These are phyloP conservation scores for Scolopax rusticola DNA, from an alignment of 2,797 vertebrate genomes.

Conservation along the genomic window DNA sequence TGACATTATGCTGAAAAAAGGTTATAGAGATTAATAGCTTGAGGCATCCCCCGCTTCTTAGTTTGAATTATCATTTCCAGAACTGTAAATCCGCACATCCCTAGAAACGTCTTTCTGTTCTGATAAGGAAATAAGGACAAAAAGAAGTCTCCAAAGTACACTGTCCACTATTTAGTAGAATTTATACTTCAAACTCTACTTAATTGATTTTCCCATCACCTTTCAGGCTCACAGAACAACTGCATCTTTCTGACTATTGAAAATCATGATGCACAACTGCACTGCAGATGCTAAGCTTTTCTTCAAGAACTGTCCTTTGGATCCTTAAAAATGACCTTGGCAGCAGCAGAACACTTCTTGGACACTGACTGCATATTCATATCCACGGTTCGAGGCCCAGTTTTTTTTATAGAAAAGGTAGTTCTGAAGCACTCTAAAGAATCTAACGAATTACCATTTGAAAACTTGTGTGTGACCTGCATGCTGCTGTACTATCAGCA, in stretches of 20 bases:
- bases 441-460: not conserved
- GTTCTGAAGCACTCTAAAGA: not conserved
- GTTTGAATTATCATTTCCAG: not conserved
- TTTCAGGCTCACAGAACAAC: not conserved
- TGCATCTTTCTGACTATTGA: not conserved
- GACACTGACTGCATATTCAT: not conserved
- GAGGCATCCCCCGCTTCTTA: not conserved
- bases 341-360: not conserved
- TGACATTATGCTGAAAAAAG: not conserved
- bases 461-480: not conserved
- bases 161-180: not conserved
- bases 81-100: not conserved
- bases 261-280: not conserved
- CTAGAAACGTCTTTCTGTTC: not conserved
- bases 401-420: not conserved
- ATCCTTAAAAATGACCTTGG: not conserved
- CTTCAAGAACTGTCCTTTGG: not conserved
- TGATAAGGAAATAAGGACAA: not conserved
- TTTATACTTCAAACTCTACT: not conserved
- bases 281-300: not conserved
- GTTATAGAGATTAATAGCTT: not conserved
- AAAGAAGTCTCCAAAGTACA: not conserved
- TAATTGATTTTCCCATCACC: not conserved
- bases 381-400: accelerated
- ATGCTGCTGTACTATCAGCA: not conserved